phyloP scores from a whole-genome alignment of 2,888 invertebrate species.

The Rhodophaea formosa region DNA sequence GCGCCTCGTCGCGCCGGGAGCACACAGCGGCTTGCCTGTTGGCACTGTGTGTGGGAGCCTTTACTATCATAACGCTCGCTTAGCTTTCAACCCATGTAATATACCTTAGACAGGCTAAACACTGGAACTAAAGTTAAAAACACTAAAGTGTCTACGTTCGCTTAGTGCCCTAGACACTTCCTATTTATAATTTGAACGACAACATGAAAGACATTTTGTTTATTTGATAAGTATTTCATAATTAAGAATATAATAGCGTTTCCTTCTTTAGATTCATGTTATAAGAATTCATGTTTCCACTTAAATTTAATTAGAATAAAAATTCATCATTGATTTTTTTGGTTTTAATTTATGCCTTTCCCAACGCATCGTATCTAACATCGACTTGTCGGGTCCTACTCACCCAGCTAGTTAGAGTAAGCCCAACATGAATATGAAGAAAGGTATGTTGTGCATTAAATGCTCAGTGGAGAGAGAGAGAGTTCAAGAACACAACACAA shows the following conservation, averaged over 20 bases:
- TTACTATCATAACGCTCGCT: too few species aligned
- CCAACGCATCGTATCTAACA: neutral
- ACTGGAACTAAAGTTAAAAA: neutral
- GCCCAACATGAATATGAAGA: too few species aligned
- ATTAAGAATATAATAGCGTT: slow-evolving; percentile 78
- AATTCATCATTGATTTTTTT: slow-evolving; percentile 71
- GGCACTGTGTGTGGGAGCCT: too few species aligned
- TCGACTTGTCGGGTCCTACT: too few species aligned
- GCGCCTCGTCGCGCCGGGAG: too few species aligned
- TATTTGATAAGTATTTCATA: slow-evolving; percentile 77
- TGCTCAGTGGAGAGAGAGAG: too few species aligned
- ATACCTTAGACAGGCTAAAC: too few species aligned
- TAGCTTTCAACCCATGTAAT: too few species aligned
- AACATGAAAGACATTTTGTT: slow-evolving; percentile 77
- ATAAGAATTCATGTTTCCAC: slow-evolving; percentile 81
- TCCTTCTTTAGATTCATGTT: slow-evolving; percentile 81
- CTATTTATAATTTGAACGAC: slow-evolving; percentile 47
- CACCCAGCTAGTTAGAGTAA: too few species aligned
- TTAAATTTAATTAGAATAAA: slow-evolving; percentile 79
- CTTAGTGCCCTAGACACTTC: slow-evolving; percentile 20
- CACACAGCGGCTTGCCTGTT: too few species aligned
- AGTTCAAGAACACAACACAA: too few species aligned
- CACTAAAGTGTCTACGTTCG: neutral
- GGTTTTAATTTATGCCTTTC: slow-evolving; percentile 39
- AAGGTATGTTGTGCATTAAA: too few species aligned